These are phyloP conservation scores for Drosophila ananassae DNA, from an alignment of 1,140 invertebrate genomes.

Conservation along the genomic window DNA sequence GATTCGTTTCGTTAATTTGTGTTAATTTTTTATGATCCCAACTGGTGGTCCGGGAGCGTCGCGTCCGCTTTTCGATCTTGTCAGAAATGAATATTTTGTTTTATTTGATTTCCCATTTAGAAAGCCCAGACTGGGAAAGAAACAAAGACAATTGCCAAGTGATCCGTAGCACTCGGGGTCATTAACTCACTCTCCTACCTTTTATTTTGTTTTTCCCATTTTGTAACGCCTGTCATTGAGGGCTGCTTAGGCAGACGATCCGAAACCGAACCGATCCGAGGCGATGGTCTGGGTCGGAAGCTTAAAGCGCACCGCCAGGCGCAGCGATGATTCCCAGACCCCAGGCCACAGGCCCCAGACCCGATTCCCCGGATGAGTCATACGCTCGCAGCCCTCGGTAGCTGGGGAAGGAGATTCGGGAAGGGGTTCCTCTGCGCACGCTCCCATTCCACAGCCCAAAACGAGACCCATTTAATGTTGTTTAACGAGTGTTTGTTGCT, in stretches of 20 bases:
- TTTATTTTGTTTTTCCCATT: constrained; percentile 35
- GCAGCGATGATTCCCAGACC: constrained; percentile 31
- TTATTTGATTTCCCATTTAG: constrained; percentile 80
- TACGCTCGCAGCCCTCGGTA: constrained; percentile 9
- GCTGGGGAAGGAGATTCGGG: not conserved
- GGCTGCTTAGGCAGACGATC: constrained; percentile 73
- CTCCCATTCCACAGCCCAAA: constrained; percentile 47
- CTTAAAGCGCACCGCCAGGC: constrained; percentile 46
- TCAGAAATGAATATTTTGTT: constrained; percentile 46
- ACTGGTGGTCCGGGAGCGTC: constrained; percentile 41
- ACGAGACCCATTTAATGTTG: constrained; percentile 81
- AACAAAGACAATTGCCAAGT: constrained; percentile 73
- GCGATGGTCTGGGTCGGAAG: constrained; percentile 54
- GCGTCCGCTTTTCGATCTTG: constrained; percentile 26
- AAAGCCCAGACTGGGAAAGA: constrained; percentile 38
- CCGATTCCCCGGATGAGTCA: constrained; percentile 43
- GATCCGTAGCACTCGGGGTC: constrained; percentile 69
- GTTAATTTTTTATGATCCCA: constrained; percentile 76
- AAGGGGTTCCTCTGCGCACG: constrained; percentile 17
- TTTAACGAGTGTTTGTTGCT: constrained; percentile 73
- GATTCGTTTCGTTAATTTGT: constrained; percentile 69
- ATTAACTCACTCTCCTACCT: constrained; percentile 63
- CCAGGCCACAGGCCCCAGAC: constrained; percentile 1
- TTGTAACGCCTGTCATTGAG: constrained; percentile 80
- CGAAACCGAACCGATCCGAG: constrained; percentile 23